Base-by-base conservation (phyloP, 2,797 vertebrate species). In the Aphelocoma californica region DNA sequence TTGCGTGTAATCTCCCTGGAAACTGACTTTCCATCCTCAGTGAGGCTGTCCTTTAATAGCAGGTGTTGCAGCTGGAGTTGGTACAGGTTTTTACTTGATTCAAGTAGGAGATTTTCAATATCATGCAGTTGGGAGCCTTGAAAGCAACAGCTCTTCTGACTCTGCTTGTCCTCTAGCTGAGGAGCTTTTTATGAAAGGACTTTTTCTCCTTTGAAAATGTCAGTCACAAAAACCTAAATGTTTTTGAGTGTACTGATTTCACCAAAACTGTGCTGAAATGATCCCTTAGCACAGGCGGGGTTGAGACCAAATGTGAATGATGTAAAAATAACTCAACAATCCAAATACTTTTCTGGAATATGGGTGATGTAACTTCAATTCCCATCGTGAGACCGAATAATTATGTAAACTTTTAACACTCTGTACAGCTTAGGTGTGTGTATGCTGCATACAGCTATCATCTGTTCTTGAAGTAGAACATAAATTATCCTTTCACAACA, bases 301-400 rank as follows among this genome's bases (percentile, higher is more conserved):
- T 54, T 69, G 70, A 81, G 21, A 23, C 28, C 34, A 62, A 77
- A 62, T 45, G 31, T 69, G 15, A 42, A 17, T 15, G 2, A 25
- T 9, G 6, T 50, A 82, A 66, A 92, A 87, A 72, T 61, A 80
- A 51, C 50, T 69, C 29, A 69, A 19, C 42, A 79, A 79, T 65
- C 18, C 9, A 7, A 73, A 50, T 32, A 36, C 1, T 62, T 44
- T 67, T 57, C 34, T 81, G 47, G 24, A 91, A 54, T 85, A 19
- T 29, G 29, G 9, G 19, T 36, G 24, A n/a, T 21, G 14, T 31
- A 50, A 16, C 9, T 75, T 69, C 44, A 65, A 19, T 73, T 58
- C 25, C 15, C 21, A 24, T 25, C 14, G 8, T 42, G 58, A 79
- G 11, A 64, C 6, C 0, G 0, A 64, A 50, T 20, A 64, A n/a